Evolutionary conservation across 1,140 invertebrate genomes (phyloP), one percentile per base, ranked within the genome.

Genomic region (Zophobas morio): DNA sequence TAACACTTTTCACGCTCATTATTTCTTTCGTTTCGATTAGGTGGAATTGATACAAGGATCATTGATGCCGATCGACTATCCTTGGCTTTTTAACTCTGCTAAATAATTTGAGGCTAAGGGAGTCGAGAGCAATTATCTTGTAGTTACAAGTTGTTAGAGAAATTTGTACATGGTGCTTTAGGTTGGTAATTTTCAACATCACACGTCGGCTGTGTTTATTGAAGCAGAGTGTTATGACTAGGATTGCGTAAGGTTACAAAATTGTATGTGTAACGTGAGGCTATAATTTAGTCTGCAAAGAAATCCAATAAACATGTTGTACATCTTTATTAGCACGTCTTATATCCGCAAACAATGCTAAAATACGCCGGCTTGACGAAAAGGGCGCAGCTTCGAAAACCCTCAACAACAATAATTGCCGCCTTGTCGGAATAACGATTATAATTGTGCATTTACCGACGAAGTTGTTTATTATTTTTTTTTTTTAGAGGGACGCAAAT

Each of bases 171-270:
- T 51, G 2, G 49, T 51, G 60, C 39, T 66, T 66, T 66, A 5
- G 42, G 60, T 66, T 66, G 60, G 60, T 72, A 73, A 73, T 56
- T 73, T 73, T 73, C 70, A 53, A 71, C 70, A 72, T 49, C 70
- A 54, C 47, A 49, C 70, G 32, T 72, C 71, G 49, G 49, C 71
- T 73, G 71, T 73, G 71, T 73, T 73, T 73, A 73, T 73, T 73
- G 54, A 73, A 73, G 54, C 47, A 72, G 56, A 56, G 49, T 73
- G 71, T 73, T 73, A 73, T 73, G 71, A 56, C 71, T 73, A 73
- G 71, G 56, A 54, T 73, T 73, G 71, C 71, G 71, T 39, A 73
- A 73, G 49, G 71, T 73, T 73, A 53, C 70, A 54, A 73, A 56
- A 66, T 66, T 66, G 60, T 66, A 66, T 66, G 60, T 66, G 60